Percentiles rank a stretch among this genome's conserved stretches.
Conservation (phyloP, 2,888 invertebrate genomes). For the Troides aeacus region DNA sequence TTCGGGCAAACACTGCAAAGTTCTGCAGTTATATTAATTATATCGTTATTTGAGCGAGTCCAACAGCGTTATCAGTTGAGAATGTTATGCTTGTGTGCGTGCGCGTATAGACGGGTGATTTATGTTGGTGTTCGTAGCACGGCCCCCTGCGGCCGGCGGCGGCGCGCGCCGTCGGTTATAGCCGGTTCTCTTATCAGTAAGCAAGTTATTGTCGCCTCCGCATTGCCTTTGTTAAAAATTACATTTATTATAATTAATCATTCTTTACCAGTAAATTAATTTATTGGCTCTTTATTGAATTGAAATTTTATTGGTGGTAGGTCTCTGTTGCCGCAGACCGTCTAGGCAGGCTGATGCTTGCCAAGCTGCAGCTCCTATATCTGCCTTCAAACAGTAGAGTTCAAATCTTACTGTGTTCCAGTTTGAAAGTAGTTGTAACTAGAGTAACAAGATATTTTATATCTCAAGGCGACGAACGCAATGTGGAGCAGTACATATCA, state of each 20-base stretch:
- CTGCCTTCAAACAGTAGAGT: too few species aligned
- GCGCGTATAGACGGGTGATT: constrained; percentile 34
- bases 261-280: not conserved
- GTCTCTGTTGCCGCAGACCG: too few species aligned
- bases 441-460: too few species aligned
- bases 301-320: too few species aligned
- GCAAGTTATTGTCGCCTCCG: constrained; percentile 53
- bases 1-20: constrained; percentile 45
- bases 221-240: constrained; percentile 38
- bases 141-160: constrained; percentile 72
- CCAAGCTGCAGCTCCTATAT: too few species aligned
- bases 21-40: constrained; percentile 44
- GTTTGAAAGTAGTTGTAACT: too few species aligned
- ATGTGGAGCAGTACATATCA: too few species aligned
- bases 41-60: constrained; percentile 46
- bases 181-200: constrained; percentile 67
- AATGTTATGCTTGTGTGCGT: constrained; percentile 34
- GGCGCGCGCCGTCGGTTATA: constrained; percentile 56
- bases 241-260: constrained; percentile 13
- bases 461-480: too few species aligned
- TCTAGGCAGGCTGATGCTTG: too few species aligned
- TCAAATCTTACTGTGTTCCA: too few species aligned
- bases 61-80: constrained; percentile 54
- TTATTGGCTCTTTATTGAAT: not conserved
- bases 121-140: constrained; percentile 35